phyloP scores from a whole-genome alignment of 2,797 vertebrate species.

The Myotis vivesi region DNA sequence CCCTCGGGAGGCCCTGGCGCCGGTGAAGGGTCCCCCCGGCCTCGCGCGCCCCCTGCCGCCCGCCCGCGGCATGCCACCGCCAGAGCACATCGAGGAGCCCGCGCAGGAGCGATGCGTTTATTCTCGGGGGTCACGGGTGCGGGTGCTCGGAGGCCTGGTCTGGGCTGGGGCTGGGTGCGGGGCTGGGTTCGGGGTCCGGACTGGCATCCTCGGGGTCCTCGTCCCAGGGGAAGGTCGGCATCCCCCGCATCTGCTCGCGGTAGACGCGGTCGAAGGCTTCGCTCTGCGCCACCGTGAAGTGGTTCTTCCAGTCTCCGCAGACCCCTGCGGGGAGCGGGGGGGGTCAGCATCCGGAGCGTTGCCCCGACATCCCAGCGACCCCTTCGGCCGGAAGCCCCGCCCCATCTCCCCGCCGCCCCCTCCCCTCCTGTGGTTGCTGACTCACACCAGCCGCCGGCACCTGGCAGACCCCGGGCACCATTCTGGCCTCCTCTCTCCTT shows the following conservation, averaged over 20 bases:
- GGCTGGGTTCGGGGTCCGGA: not conserved
- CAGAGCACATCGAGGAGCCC: fast-evolving
- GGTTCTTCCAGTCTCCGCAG: constrained; percentile 80
- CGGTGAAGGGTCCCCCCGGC: fast-evolving
- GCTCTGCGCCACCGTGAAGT: constrained; percentile 78
- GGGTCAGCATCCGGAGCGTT: fast-evolving
- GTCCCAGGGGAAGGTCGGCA: constrained; percentile 78
- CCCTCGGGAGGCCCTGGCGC: not conserved
- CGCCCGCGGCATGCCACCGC: fast-evolving
- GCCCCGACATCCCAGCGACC: not conserved
- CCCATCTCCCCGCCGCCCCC: no score
- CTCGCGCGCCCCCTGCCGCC: not conserved
- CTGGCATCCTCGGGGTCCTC: not conserved
- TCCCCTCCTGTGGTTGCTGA: not conserved
- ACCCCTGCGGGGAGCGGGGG: constrained; percentile 65
- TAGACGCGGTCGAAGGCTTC: constrained; percentile 79
- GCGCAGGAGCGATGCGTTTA: constrained; percentile 38
- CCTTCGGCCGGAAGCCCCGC: not conserved
- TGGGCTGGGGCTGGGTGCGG: not conserved
- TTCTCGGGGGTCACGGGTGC: constrained; percentile 36
- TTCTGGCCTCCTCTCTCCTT: not conserved
- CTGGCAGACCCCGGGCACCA: not conserved
- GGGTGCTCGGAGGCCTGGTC: not conserved
- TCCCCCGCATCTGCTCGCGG: constrained; percentile 70
- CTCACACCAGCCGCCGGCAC: not conserved